Percentiles rank a stretch among this genome's conserved stretches.
These are phyloP conservation scores for rabbit (Oryctolagus cuniculus) DNA, from an alignment of 2,113 vertebrate genomes.

Conservation along the genomic window DNA sequence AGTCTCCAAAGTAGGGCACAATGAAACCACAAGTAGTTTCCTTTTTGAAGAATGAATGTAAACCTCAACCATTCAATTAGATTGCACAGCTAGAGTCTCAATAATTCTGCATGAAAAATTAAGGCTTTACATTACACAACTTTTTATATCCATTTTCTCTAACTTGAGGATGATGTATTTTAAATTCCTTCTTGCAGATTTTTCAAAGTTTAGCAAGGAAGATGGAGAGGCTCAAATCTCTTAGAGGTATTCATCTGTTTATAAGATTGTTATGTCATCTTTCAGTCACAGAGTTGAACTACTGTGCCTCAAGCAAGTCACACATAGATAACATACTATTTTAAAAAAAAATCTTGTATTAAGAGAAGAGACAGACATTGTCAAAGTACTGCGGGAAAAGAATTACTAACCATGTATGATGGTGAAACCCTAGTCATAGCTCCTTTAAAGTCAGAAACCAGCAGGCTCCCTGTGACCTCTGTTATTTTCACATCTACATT, in stretches of 20 bases:
- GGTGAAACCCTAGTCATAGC: background rate
- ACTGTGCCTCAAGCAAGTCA: background rate
- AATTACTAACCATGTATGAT: background rate
- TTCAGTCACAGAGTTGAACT: background rate
- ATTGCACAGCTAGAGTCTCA: background rate
- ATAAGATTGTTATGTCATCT: background rate
- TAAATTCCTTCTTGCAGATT: constrained; percentile 21
- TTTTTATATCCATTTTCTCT: constrained; percentile 42
- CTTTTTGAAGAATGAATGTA: background rate
- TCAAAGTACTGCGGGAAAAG: background rate
- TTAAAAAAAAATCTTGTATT: constrained; percentile 1
- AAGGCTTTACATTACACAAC: background rate
- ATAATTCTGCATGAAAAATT: background rate
- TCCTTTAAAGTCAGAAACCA: background rate
- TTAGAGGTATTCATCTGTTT: background rate
- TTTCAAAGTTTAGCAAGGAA: constrained; percentile 18
- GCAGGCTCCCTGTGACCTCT: background rate
- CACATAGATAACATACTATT: background rate
- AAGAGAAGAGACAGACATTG: background rate
- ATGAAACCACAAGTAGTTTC: background rate
- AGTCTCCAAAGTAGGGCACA: background rate
- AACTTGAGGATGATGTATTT: constrained; percentile 33
- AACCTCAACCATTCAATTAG: background rate
- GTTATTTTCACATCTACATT: background rate
- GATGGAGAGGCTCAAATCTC: background rate